Conservation (phyloP, 2,113 vertebrate genomes). For the Pelobates fuscus region DNA sequence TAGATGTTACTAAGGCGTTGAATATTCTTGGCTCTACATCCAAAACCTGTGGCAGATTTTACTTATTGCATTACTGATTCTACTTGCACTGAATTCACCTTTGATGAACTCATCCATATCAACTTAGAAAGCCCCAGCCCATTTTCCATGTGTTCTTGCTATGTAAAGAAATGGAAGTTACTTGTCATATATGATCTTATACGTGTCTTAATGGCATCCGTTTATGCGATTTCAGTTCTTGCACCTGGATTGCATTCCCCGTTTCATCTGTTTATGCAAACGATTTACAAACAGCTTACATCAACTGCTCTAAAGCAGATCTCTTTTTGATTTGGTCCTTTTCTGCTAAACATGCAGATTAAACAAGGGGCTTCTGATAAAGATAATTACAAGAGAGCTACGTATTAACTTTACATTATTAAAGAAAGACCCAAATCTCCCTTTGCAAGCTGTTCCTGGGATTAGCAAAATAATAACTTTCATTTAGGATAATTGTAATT, state of each 20-base stretch:
- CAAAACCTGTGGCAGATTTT: constrained; percentile 29
- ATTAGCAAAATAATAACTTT: constrained; percentile 83
- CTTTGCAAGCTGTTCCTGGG: constrained; percentile 73
- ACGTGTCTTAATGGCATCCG: constrained; percentile 18
- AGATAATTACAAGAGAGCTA: constrained; percentile 77
- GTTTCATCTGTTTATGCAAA: constrained; percentile 63
- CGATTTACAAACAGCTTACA: constrained; percentile 65
- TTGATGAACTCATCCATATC: constrained; percentile 38
- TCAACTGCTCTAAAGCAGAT: constrained; percentile 55
- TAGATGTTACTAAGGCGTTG: neutral
- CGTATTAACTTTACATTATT: constrained; percentile 78
- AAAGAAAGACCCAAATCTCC: constrained; percentile 80
- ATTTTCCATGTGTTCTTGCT: constrained; percentile 39
- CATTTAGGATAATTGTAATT: constrained; percentile 75
- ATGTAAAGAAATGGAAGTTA: constrained; percentile 34
- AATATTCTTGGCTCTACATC: constrained; percentile 26
- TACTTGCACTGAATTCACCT: constrained; percentile 44
- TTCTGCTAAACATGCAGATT: constrained; percentile 67
- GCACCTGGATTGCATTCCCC: constrained; percentile 61
- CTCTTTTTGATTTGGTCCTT: constrained; percentile 58
- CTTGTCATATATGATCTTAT: constrained; percentile 27
- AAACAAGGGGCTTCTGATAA: constrained; percentile 70
- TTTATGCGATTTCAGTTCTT: constrained; percentile 59
- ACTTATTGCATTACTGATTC: constrained; percentile 13
- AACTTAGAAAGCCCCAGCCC: neutral